phyloP scores from a whole-genome alignment of 2,888 invertebrate species.

The Tenthredo amoena region DNA sequence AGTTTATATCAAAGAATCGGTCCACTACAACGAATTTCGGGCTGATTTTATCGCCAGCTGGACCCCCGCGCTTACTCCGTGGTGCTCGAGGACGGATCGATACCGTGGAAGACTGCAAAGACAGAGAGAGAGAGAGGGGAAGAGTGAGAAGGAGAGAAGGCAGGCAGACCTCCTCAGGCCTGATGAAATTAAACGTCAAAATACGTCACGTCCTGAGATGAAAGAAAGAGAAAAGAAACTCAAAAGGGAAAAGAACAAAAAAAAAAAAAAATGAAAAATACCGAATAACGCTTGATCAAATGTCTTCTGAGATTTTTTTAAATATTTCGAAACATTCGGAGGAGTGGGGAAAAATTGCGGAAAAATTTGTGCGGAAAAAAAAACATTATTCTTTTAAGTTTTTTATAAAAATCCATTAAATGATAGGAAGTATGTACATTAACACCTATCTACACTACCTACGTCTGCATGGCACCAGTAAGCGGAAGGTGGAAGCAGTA shows the following conservation, averaged over 20 bases:
- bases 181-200: slow-evolving; percentile 34
- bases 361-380: background rate
- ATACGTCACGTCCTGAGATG: background rate
- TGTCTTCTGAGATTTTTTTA: too few species aligned
- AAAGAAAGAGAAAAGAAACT: background rate
- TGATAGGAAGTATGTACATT: background rate
- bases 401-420: background rate
- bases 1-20: background rate
- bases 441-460: background rate
- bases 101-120: slow-evolving; percentile 31
- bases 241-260: background rate
- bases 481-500: background rate
- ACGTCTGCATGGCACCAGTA: background rate
- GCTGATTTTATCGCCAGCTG: slow-evolving; percentile 13
- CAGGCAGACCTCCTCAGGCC: background rate
- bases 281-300: background rate
- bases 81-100: slow-evolving; percentile 21
- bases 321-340: background rate
- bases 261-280: background rate
- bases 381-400: too few species aligned
- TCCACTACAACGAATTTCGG: background rate
- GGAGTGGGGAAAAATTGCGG: too few species aligned
- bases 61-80: slow-evolving; percentile 14
- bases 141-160: background rate
- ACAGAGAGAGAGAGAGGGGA: background rate